These are phyloP conservation scores for Clarias magur DNA, from an alignment of 2,113 vertebrate genomes.

Conservation along the genomic window DNA sequence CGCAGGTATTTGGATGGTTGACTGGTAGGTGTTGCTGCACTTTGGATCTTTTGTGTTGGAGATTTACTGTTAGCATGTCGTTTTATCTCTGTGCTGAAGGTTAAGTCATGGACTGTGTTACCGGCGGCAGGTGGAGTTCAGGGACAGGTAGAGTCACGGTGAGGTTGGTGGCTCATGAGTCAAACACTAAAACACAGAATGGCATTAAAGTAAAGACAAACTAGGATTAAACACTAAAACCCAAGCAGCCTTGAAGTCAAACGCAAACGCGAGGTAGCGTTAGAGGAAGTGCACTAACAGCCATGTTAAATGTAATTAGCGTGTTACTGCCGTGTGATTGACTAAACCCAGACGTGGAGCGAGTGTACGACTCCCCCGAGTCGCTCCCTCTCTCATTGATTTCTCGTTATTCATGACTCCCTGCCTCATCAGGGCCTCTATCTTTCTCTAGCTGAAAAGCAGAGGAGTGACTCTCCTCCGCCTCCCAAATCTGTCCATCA, in stretches of 20 bases:
- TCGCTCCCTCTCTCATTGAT: slow-evolving; percentile 26
- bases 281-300: not conserved
- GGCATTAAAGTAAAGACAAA: too few species aligned
- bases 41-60: too few species aligned
- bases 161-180: too few species aligned
- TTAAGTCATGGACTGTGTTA: too few species aligned
- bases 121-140: too few species aligned
- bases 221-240: not conserved
- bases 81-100: too few species aligned
- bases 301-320: not conserved
- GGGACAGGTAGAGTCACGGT: too few species aligned
- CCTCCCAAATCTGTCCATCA: slow-evolving; percentile 37
- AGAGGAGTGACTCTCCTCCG: slow-evolving; percentile 39
- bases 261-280: not conserved
- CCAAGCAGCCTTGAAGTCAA: not conserved
- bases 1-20: too few species aligned
- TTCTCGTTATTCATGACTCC: slow-evolving; percentile 39
- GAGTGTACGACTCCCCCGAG: not conserved
- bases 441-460: slow-evolving; percentile 4
- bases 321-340: not conserved
- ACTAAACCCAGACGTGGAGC: not conserved
- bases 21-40: too few species aligned
- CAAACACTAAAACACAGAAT: not conserved
- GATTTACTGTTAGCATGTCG: too few species aligned
- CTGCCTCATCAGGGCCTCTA: slow-evolving; percentile 23